phyloP scores from a whole-genome alignment of 2,888 invertebrate species.

The Amblyjoppa fuscipennis region DNA sequence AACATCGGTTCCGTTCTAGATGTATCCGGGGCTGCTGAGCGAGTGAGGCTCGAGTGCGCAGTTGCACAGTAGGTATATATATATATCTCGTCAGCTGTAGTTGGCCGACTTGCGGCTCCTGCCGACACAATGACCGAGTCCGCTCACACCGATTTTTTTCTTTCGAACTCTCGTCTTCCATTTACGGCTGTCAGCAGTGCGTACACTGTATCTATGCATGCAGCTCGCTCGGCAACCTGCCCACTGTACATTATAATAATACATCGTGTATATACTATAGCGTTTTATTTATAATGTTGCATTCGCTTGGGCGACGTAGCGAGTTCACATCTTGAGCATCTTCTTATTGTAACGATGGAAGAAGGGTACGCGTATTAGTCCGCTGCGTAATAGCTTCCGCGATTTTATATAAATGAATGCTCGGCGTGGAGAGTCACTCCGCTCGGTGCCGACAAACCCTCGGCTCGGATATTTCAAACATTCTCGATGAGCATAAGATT shows the following conservation, averaged over 20 bases:
- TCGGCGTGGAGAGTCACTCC: neutral
- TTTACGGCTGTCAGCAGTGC: constrained; percentile 14
- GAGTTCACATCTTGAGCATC: neutral
- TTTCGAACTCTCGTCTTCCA: constrained; percentile 34
- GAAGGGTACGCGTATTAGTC: neutral
- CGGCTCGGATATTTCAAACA: neutral
- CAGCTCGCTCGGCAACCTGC: neutral
- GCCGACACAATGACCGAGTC: constrained; percentile 56
- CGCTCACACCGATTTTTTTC: constrained; percentile 18
- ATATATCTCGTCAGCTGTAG: neutral
- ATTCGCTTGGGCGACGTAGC: neutral
- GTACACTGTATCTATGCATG: neutral
- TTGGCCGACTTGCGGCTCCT: constrained; percentile 36
- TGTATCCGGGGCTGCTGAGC: constrained; percentile 38
- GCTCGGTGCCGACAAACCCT: neutral
- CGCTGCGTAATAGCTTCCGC: constrained; percentile 29
- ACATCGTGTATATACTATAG: neutral
- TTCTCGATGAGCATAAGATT: constrained; percentile 13
- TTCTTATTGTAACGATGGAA: constrained; percentile 28
- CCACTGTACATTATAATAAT: neutral
- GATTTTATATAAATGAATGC: constrained; percentile 38
- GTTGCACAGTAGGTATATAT: constrained; percentile 31
- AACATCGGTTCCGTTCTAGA: constrained; percentile 67
- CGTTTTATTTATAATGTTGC: neutral
- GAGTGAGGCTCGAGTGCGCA: constrained; percentile 41